Evolutionary conservation across 2,797 vertebrate species (phyloP).

Genomic region (Falco naumanni): DNA sequence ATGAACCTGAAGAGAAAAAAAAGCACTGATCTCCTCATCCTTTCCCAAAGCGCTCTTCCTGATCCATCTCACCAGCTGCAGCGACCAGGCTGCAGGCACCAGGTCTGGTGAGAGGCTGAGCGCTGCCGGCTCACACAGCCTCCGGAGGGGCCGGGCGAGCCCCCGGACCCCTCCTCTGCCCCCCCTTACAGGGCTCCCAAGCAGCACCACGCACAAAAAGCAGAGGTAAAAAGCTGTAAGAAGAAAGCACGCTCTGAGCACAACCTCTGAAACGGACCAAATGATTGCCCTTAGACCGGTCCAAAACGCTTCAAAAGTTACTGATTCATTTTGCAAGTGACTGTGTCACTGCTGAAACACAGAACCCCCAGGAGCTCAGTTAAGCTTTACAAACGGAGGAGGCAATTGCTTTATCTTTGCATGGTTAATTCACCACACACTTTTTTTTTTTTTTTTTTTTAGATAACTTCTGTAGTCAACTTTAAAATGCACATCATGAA

Average conservation of each 20-base stretch:
- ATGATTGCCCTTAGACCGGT: not conserved
- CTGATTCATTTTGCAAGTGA: not conserved
- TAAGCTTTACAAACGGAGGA: not conserved
- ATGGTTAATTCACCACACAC: not conserved
- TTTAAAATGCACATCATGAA: not conserved
- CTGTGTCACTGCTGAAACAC: rapidly evolving
- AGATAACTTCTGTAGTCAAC: not conserved
- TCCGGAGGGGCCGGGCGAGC: not conserved
- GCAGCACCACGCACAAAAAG: not conserved
- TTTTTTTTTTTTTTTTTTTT: not conserved
- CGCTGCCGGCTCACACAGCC: not conserved
- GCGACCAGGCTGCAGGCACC: not conserved
- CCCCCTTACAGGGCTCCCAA: not conserved
- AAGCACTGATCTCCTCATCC: not conserved
- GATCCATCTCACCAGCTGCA: not conserved
- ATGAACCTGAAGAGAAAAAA: not conserved
- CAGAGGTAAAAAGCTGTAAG: not conserved
- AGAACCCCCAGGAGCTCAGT: not conserved
- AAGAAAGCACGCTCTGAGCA: not conserved
- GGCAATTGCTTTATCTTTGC: not conserved
- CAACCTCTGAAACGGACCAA: not conserved
- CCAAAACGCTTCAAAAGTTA: not conserved
- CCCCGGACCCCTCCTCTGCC: not conserved
- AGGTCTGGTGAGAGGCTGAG: rapidly evolving
- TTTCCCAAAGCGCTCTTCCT: not conserved